phyloP scores from a whole-genome alignment of 2,888 invertebrate genomes.

The Malachius bipustulatus region DNA sequence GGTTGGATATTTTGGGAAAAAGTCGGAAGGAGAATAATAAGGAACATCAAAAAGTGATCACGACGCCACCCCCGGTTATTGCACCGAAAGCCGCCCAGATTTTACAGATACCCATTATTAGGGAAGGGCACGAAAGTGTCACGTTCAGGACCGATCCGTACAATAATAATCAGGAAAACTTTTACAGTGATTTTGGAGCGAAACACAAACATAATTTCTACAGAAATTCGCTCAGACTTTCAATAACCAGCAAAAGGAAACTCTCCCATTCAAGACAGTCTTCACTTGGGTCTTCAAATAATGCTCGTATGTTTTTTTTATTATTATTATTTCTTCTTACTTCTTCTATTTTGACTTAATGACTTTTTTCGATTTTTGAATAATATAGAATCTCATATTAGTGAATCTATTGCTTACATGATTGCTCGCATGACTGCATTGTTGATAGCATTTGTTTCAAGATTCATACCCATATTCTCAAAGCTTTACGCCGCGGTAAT shows the following conservation, averaged over 20 bases:
- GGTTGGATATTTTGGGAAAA: constrained; percentile 20
- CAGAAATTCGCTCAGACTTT: constrained; percentile 29
- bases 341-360: too few species aligned
- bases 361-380: too few species aligned
- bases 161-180: background rate
- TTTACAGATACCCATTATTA: constrained; percentile 43
- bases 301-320: too few species aligned
- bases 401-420: too few species aligned
- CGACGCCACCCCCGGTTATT: constrained; percentile 39
- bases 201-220: constrained; percentile 28
- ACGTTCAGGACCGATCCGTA: constrained; percentile 27
- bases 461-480: too few species aligned
- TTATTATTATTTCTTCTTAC: too few species aligned
- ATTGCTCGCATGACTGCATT: too few species aligned
- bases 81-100: constrained; percentile 52
- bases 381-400: too few species aligned
- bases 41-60: constrained; percentile 22
- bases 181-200: constrained; percentile 18
- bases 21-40: constrained; percentile 21
- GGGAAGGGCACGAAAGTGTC: constrained; percentile 25
- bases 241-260: constrained; percentile 25
- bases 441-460: too few species aligned
- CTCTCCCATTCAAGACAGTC: too few species aligned
- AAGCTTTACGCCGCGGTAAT: too few species aligned
- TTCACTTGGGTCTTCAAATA: too few species aligned